Evolutionary conservation across 2,797 vertebrate species (phyloP).

Genomic region (Gambelia wislizenii): DNA sequence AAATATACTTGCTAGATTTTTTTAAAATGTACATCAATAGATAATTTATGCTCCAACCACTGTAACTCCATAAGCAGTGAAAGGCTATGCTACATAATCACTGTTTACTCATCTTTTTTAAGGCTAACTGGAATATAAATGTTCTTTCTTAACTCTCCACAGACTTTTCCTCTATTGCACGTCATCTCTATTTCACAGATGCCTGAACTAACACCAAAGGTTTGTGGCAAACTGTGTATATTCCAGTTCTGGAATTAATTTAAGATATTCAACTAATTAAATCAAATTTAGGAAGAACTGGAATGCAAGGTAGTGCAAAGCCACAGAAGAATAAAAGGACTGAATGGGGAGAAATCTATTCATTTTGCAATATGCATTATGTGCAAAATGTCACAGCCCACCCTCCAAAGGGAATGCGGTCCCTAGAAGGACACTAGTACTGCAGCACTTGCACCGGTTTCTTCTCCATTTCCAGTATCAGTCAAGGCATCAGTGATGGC

Average conservation of each 20-base stretch:
- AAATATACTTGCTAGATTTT: not conserved
- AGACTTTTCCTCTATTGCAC: not conserved
- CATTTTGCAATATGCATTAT: too few relatives aligned
- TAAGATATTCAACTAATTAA: not conserved
- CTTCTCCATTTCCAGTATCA: not conserved
- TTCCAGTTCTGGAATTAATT: not conserved
- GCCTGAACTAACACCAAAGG: not conserved
- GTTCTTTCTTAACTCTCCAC: not conserved
- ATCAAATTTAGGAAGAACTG: not conserved
- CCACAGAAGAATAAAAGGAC: not conserved
- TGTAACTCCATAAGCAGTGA: not conserved
- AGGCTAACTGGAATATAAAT: not conserved
- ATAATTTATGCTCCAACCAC: slow-evolving; percentile 39
- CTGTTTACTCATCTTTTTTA: not conserved
- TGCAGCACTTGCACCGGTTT: not conserved
- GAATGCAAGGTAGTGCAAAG: not conserved
- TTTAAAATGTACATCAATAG: not conserved
- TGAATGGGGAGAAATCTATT: not conserved
- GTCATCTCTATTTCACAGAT: too few relatives aligned
- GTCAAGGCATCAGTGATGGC: not conserved
- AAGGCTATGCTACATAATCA: too few relatives aligned
- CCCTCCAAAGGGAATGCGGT: too few relatives aligned
- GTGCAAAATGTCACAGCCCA: too few relatives aligned
- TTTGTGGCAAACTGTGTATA: not conserved
- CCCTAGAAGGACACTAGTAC: too few relatives aligned